phyloP scores from a whole-genome alignment of 2,113 vertebrate genomes.

The Trichomycterus rosablanca region DNA sequence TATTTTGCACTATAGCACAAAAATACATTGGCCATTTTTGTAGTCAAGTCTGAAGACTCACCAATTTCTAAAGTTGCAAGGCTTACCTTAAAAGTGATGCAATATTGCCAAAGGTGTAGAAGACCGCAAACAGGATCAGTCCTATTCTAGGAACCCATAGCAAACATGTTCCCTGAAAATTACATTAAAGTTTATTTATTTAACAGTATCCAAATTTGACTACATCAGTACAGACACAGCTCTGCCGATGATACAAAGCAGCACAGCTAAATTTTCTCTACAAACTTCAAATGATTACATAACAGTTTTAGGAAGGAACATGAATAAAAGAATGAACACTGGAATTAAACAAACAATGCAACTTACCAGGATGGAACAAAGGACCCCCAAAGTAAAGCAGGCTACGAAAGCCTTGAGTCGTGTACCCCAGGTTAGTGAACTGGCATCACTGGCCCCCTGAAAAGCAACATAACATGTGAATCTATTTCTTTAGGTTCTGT shows the following conservation, averaged over 20 bases:
- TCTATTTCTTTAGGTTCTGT: no score
- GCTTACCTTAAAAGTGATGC: conserved; percentile 64
- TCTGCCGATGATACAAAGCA: no score
- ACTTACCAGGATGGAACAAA: conserved; percentile 66
- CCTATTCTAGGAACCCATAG: conserved; percentile 63
- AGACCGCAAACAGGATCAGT: conserved; percentile 59
- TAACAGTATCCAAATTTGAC: no score
- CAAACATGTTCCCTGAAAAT: conserved; percentile 58
- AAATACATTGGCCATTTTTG: no score
- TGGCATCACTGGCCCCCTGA: conserved; percentile 62
- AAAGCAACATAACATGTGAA: conserved; percentile 25
- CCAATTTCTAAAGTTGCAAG: not conserved
- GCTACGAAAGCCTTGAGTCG: conserved; percentile 64
- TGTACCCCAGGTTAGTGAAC: conserved; percentile 62
- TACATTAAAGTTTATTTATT: no score
- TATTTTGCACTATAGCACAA: not conserved
- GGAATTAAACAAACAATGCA: no score
- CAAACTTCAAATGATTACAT: no score
- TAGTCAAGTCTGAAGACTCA: no score
- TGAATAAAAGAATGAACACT: no score
- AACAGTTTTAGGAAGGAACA: no score
- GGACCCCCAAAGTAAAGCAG: conserved; percentile 58
- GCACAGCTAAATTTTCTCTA: no score
- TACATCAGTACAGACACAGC: no score
- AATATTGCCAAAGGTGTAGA: conserved; percentile 68